These are phyloP conservation scores for Lissocephala sabroskyi DNA, from an alignment of 2,888 invertebrate genomes.

Conservation along the genomic window DNA sequence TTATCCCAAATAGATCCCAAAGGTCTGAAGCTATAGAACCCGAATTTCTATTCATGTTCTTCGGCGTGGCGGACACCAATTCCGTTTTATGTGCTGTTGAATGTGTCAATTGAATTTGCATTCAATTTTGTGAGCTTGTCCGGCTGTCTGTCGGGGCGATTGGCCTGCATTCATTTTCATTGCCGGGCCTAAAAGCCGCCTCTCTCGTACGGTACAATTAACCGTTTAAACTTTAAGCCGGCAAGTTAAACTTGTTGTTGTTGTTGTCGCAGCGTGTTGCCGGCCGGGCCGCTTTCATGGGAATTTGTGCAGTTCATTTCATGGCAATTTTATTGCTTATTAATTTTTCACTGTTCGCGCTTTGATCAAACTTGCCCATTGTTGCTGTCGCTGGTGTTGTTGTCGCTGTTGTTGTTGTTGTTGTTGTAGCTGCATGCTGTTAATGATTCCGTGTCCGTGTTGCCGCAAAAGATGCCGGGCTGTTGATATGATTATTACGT, in stretches of 20 bases:
- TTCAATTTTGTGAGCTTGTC: constrained; percentile 12
- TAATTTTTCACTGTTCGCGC: constrained; percentile 66
- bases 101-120: constrained; percentile 61
- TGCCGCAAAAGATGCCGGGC: constrained; percentile 38
- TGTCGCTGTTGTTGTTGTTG: constrained; percentile 11
- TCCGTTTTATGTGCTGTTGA: no score
- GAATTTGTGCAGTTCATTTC: constrained; percentile 71
- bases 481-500: constrained; percentile 70
- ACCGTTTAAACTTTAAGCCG: constrained; percentile 44
- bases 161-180: neutral
- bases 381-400: constrained; percentile 15
- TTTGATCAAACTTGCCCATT: constrained; percentile 24
- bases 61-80: constrained; percentile 5
- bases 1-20: no score
- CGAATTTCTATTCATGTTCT: no score
- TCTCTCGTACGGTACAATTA: constrained; percentile 38
- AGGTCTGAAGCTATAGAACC: no score
- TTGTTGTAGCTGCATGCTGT: constrained; percentile 39
- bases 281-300: constrained; percentile 62
- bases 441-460: constrained; percentile 43
- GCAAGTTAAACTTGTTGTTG: constrained; percentile 31
- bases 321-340: constrained; percentile 73
- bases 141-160: neutral
- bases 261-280: constrained; percentile 34
- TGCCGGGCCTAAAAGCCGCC: no score